phyloP scores from a whole-genome alignment of 2,797 vertebrate species.

The Cossypha niveicapilla region DNA sequence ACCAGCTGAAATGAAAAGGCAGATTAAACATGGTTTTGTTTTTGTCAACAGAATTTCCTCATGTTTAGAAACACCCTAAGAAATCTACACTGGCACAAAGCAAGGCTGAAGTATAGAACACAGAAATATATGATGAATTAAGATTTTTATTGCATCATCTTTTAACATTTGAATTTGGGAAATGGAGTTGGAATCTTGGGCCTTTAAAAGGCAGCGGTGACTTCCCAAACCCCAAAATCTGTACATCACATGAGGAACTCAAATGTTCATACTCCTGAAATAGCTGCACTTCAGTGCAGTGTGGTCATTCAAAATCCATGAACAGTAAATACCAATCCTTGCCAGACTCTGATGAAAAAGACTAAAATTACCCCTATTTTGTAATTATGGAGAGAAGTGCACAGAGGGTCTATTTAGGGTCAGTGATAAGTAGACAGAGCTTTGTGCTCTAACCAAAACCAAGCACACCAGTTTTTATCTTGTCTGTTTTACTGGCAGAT shows the following conservation, averaged over 20 bases:
- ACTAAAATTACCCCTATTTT: neutral
- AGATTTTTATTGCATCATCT: neutral
- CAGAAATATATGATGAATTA: neutral
- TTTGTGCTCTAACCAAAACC: neutral
- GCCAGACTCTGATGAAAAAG: neutral
- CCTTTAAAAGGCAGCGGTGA: neutral
- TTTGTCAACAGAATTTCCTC: neutral
- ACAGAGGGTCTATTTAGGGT: neutral
- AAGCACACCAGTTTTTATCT: neutral
- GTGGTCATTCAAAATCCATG: neutral
- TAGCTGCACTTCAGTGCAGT: neutral
- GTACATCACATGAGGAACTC: neutral
- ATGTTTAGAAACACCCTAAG: neutral
- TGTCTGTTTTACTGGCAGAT: neutral
- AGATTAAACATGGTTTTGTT: neutral
- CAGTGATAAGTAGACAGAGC: neutral
- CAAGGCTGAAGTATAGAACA: neutral
- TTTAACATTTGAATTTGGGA: neutral
- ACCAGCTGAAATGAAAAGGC: neutral
- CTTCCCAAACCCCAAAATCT: neutral
- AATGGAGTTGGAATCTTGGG: neutral
- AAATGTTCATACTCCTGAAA: neutral
- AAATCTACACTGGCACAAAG: neutral
- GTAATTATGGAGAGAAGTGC: neutral
- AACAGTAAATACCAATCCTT: neutral